Base-by-base conservation (phyloP, 2,888 invertebrate species). In the Helobdella robusta region DNA sequence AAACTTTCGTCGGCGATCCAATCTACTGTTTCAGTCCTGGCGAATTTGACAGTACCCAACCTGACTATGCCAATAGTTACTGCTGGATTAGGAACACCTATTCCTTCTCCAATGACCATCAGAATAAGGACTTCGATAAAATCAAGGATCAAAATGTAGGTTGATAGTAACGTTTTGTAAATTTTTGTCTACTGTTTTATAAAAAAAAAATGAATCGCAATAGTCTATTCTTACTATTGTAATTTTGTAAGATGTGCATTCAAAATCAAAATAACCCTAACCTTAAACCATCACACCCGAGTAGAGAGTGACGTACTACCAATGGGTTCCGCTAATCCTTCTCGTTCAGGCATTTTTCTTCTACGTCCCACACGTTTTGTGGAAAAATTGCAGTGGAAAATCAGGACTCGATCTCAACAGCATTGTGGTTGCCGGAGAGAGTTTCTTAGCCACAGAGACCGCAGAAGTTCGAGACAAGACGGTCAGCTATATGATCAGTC, bases 11-110 rank as follows among this genome's bases (percentile, higher is more conserved):
- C 35, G 64, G 64, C 1, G 59, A 61, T 23, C 48, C 64, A 5
- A 94, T 94, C 77, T 91, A 92, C 81, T 94, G 94, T 80, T 82
- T 81, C 77, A 80, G 80, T 63, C 82, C 81, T 20, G 80, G 81
- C 2, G 80, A 81, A 72, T 82, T 82, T 72, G 79, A 80, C 60
- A 77, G 79, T 58, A 69, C 80, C 28, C 66, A 66, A 35, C 54
- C 36, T 18, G 66, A 82, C 71, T 82, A 82, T 72, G 79, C 81
- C 58, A 81, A 81, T 74, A 80, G 79, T 71, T 81, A 80, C 66
- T 82, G 81, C 72, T 82, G 79, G 81, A 80, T 82, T 32, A 79
- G 80, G 68, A 82, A 81, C 73, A 82, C 81, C 40, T 82, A 68
- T 59, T 65, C 54, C 59, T 65, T 67, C 30, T 52, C 64, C 35